Percentiles rank a stretch among this genome's conserved stretches.
phyloP scores from a whole-genome alignment of 2,888 invertebrate species.

The Villa cingulata region DNA sequence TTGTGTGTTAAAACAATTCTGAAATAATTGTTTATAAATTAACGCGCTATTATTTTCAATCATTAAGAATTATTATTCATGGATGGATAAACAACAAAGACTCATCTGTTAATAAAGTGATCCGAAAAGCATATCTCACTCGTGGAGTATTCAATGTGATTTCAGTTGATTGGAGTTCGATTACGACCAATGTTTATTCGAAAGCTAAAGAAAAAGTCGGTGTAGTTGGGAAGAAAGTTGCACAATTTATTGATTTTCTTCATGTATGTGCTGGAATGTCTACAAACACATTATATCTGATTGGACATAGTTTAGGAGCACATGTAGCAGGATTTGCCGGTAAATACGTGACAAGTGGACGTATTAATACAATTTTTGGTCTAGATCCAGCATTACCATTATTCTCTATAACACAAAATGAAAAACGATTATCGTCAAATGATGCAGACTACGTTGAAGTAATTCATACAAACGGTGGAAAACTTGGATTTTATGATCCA shows the following conservation, averaged over 20 bases:
- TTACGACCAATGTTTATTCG: slow-evolving; percentile 22
- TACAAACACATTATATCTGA: slow-evolving; percentile 24
- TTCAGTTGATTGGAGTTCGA: slow-evolving; percentile 40
- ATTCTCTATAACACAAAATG: slow-evolving; percentile 19
- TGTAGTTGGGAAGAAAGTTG: slow-evolving; percentile 20
- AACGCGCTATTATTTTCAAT: too few relatives aligned
- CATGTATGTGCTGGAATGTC: slow-evolving; percentile 23
- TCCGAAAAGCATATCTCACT: slow-evolving; percentile 36
- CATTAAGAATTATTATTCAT: slow-evolving; percentile 28
- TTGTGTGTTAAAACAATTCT: too few relatives aligned
- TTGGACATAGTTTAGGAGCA: slow-evolving; percentile 46
- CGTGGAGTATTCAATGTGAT: slow-evolving; percentile 34
- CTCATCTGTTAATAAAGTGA: slow-evolving; percentile 18
- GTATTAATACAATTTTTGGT: slow-evolving; percentile 39
- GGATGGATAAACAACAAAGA: slow-evolving; percentile 42
- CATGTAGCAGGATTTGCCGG: slow-evolving; percentile 45
- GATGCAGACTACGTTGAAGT: slow-evolving; percentile 19
- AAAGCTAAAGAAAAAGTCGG: not conserved
- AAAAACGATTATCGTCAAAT: slow-evolving; percentile 8
- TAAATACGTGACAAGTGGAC: slow-evolving; percentile 40
- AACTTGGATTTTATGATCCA: slow-evolving; percentile 13
- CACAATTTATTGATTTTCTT: slow-evolving; percentile 29
- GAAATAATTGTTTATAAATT: too few relatives aligned
- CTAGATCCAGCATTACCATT: slow-evolving; percentile 22
- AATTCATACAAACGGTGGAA: slow-evolving; percentile 23